Evolutionary conservation across 2,888 invertebrate genomes (phyloP), one percentile per base, ranked within the genome.

Genomic region (Falcaria lacertinaria): DNA sequence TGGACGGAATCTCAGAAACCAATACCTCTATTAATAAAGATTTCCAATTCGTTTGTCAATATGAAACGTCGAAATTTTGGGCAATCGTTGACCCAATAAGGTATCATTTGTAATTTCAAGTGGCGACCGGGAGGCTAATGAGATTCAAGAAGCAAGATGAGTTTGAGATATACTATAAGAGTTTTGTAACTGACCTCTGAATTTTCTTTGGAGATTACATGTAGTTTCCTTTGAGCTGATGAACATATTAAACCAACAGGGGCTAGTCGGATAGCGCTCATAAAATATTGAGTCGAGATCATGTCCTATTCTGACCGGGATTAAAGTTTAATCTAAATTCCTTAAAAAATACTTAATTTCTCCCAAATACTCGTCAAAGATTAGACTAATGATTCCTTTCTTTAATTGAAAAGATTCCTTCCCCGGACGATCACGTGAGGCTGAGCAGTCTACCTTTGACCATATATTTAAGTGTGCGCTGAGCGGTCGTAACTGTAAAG

Each of bases 401-500:
- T 71, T 69, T 68, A 70, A 71, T 71, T 69, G 67, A 71, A 62
- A 34, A 39, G 50, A 60, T 63, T 63, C 52, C 55, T 22, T 44
- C 41, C 43, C 44, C 52, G 49, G 50, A 50, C 55, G 45, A 52
- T 51, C 57, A 47, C 43, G 48, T 49, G 52, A 57, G n/a, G n/a
- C n/a, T n/a, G n/a, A n/a, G 68, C 69, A 69, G 68, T 67, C 64
- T 61, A 67, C 65, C 66, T 68, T 63, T 64, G 69, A 65, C 67
- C 72, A 69, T 75, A 74, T 71, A 75, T 74, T 66, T 68, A 64
- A 68, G 66, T 62, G 68, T 59, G 66, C 70, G 63, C 70, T 65
- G 69, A 71, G 65, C 65, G 72, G 76, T 76, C 69, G 74, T 82
- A 80, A 78, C 76, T 73, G 69, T 83, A 81, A 83, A 83, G 69